phyloP scores from a whole-genome alignment of 1,140 invertebrate species.

The Pissodes strobi region DNA sequence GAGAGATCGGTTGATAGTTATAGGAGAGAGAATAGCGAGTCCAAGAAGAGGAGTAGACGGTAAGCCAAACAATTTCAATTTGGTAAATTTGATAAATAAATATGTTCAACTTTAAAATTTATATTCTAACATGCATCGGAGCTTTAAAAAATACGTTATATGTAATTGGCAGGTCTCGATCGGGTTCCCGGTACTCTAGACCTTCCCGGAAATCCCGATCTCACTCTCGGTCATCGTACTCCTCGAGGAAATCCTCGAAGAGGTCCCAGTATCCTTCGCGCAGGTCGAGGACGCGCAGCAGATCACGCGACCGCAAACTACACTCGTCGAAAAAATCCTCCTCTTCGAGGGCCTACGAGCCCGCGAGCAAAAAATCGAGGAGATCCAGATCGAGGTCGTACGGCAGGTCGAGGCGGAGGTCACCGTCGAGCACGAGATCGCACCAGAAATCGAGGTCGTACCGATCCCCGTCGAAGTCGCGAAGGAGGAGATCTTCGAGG shows the following conservation, averaged over 20 bases:
- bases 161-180: slow-evolving; percentile 21
- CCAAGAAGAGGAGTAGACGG: slow-evolving; percentile 24
- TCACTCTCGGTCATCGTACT: slow-evolving; percentile 13
- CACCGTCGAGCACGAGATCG: slow-evolving; percentile 29
- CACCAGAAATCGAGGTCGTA: slow-evolving; percentile 23
- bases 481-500: slow-evolving; percentile 33
- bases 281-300: slow-evolving; percentile 14
- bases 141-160: no score
- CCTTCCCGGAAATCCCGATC: slow-evolving; percentile 17
- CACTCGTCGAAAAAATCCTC: slow-evolving; percentile 4
- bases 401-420: slow-evolving; percentile 29
- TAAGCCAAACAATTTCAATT: no score
- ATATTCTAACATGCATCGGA: no score
- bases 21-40: slow-evolving; percentile 20
- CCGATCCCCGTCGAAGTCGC: slow-evolving; percentile 14
- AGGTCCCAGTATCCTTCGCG: slow-evolving; percentile 12
- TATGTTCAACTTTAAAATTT: no score
- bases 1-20: slow-evolving; percentile 13
- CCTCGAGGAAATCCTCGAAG: slow-evolving; percentile 16
- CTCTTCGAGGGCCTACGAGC: slow-evolving; percentile 17
- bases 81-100: no score
- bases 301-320: slow-evolving; percentile 6
- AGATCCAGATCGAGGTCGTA: slow-evolving; percentile 25
- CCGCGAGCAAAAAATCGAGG: slow-evolving; percentile 12
- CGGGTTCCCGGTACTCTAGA: slow-evolving; percentile 27